phyloP scores from a whole-genome alignment of 2,888 invertebrate genomes.

The Leucozona laternaria region DNA sequence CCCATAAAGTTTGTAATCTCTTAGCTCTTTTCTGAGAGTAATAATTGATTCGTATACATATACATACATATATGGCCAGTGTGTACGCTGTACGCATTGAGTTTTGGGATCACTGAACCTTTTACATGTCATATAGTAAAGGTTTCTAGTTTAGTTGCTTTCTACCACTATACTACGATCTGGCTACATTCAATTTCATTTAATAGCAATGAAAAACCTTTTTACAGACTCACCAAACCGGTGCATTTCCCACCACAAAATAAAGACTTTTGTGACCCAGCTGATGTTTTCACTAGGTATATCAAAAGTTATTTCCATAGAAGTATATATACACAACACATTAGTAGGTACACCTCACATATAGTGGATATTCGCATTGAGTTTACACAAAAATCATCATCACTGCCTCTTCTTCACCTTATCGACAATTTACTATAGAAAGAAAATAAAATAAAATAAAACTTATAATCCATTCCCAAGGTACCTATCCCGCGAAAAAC shows the following conservation, averaged over 20 bases:
- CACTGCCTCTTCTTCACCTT: not conserved
- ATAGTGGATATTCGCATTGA: not conserved
- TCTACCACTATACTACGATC: slow-evolving; percentile 4
- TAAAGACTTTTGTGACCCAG: slow-evolving; percentile 39
- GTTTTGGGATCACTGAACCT: slow-evolving; percentile 25
- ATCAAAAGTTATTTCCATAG: slow-evolving; percentile 36
- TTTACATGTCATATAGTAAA: slow-evolving; percentile 17
- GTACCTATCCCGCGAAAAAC: slow-evolving; percentile 30
- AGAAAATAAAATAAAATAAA: slow-evolving; percentile 22
- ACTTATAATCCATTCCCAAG: slow-evolving; percentile 20
- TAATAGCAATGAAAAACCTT: slow-evolving; percentile 41
- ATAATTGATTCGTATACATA: not conserved
- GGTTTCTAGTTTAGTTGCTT: slow-evolving; percentile 17
- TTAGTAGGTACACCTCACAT: not conserved
- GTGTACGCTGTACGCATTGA: not conserved
- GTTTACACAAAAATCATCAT: not conserved
- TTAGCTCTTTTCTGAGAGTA: not conserved
- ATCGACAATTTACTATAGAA: slow-evolving; percentile 9
- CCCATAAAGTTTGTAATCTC: not conserved
- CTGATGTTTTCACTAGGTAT: slow-evolving; percentile 51
- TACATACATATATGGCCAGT: not conserved
- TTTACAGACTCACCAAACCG: slow-evolving; percentile 50
- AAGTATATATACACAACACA: not conserved
- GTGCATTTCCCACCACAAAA: slow-evolving; percentile 50
- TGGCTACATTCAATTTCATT: slow-evolving; percentile 22